Percentiles rank a stretch among this genome's conserved stretches.
Conservation (phyloP, 2,113 vertebrate genomes). For the Ivindomyrus marchei region DNA sequence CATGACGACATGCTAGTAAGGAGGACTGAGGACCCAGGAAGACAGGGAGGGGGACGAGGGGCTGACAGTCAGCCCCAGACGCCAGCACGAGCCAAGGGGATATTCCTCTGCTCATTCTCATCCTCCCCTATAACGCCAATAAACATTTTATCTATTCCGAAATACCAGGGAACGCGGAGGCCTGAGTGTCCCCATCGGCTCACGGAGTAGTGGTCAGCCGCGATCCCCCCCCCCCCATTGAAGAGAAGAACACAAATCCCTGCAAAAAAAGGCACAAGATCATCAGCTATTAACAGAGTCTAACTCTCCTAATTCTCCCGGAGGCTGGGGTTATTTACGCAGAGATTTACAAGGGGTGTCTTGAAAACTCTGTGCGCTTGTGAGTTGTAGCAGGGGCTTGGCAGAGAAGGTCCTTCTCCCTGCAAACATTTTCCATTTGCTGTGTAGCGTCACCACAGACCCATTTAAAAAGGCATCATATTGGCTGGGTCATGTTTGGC, state of each 20-base stretch:
- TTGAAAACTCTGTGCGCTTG: background rate
- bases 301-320: constrained; percentile 10
- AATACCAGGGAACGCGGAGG: background rate
- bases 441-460: background rate
- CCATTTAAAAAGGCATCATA: background rate
- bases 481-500: background rate
- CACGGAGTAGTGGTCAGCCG: background rate
- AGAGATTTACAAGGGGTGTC: background rate
- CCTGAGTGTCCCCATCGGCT: no score
- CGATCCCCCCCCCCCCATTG: background rate
- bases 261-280: background rate
- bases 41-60: background rate
- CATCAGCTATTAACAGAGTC: constrained; percentile 18
- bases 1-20: background rate
- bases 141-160: no score
- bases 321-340: background rate
- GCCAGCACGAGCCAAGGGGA: background rate
- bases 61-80: background rate
- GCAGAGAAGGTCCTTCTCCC: constrained; percentile 1
- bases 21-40: background rate
- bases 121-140: background rate
- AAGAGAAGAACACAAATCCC: background rate
- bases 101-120: background rate
- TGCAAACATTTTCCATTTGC: constrained; percentile 9
- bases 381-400: background rate